phyloP scores from a whole-genome alignment of 2,797 vertebrate species.

The Oreochromis mossambicus region DNA sequence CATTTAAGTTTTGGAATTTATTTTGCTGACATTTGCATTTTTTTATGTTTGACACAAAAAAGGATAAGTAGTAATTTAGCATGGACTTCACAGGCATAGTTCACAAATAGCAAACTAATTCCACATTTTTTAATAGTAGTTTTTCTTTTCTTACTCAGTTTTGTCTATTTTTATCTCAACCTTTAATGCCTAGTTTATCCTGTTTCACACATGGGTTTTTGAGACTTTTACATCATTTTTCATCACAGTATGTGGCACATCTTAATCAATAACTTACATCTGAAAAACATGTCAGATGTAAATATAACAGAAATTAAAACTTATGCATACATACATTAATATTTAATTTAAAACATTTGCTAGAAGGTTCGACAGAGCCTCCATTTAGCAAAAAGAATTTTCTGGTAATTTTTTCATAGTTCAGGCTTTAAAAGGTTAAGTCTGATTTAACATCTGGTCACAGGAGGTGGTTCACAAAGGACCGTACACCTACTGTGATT shows the following conservation, averaged over 20 bases:
- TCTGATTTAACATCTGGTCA: constrained; percentile 59
- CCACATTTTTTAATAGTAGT: background rate
- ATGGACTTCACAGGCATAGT: background rate
- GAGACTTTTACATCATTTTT: background rate
- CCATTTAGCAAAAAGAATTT: background rate
- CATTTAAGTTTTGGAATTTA: background rate
- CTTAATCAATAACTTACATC: background rate
- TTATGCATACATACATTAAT: background rate
- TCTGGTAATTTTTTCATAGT: background rate
- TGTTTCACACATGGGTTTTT: background rate
- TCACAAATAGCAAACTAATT: background rate
- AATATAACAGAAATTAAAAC: background rate
- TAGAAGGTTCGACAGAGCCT: background rate
- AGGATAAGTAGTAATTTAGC: background rate
- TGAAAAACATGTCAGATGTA: background rate
- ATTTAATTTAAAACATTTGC: background rate
- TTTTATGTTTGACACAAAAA: background rate
- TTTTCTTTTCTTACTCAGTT: background rate
- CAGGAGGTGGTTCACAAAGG: constrained; percentile 46
- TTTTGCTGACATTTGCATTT: background rate
- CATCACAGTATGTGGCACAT: background rate
- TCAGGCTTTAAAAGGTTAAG: background rate
- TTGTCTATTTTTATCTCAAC: background rate
- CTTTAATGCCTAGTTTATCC: background rate
- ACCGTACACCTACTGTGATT: constrained; percentile 51